Base-by-base conservation (phyloP, 2,113 vertebrate genomes). In the Mellivora capensis region DNA sequence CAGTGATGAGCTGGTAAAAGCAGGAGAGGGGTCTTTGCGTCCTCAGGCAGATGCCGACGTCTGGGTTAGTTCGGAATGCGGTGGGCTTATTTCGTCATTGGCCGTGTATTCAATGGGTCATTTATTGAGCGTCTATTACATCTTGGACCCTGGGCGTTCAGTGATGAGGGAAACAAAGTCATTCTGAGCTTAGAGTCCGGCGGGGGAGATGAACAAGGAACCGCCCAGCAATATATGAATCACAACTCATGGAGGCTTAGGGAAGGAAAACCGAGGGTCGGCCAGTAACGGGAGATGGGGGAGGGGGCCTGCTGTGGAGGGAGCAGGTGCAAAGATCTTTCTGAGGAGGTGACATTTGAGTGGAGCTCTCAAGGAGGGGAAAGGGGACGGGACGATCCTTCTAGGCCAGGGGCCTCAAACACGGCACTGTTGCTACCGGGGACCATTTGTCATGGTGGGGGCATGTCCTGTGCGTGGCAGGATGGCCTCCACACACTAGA, bases 341-440 rank as follows among this genome's bases (percentile, higher is more conserved):
- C n/a, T 2, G 3, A 18, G 77, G 29, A 81, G 27, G 71, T 62
- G 52, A 57, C 17, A 7, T 44, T 61, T 34, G n/a, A 37, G 21
- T 6, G 2, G 37, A 82, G 84, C 69, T 25, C 54, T 80, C 37
- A 54, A 57, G 57, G 10, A 52, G 42, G 76, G 61, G 29, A 42
- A 76, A 7, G 69, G 69, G n/a, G 52, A 37, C 34, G 25, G 13
- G 37, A 13, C 0, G 0, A 3, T 12, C 3, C 0, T n/a, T n/a
- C n/a, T 52, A 39, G 82, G 27, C 4, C 23, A 23, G 62, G n/a
- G 29, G 29, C 52, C 49, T 72, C 83, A 14, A 20, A 39, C 3
- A 34, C 1, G 0, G 15, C n/a, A 3, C 77, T 71, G 67, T 13
- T 37, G 69, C 18, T n/a, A 0, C 23, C 15, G 29, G 81, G 79